phyloP scores from a whole-genome alignment of 2,888 invertebrate genomes.

The Tenthredo notha region DNA sequence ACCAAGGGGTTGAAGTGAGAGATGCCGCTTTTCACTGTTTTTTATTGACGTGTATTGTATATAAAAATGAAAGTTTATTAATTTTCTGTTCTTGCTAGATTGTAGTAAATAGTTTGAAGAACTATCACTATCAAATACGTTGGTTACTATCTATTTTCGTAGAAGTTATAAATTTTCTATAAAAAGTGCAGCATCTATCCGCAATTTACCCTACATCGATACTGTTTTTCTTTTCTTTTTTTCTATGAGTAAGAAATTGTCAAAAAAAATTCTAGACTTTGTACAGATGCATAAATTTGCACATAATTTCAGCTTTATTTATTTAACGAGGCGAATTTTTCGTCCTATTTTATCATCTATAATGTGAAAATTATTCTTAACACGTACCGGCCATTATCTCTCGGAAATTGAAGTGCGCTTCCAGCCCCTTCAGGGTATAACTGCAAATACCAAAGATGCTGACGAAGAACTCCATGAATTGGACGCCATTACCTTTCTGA shows the following conservation, averaged over 20 bases:
- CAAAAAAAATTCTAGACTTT: not conserved
- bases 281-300: not conserved
- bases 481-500: slow-evolving; percentile 44
- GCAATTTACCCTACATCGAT: too few relatives aligned
- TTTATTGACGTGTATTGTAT: too few relatives aligned
- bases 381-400: slow-evolving; percentile 31
- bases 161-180: too few relatives aligned
- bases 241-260: not conserved
- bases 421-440: not conserved
- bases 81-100: too few relatives aligned
- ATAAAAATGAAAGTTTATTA: too few relatives aligned
- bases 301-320: not conserved
- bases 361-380: slow-evolving; percentile 35
- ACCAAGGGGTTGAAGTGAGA: too few relatives aligned
- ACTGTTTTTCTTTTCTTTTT: not conserved
- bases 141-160: too few relatives aligned
- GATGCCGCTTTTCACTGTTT: too few relatives aligned
- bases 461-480: slow-evolving; percentile 4
- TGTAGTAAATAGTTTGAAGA: too few relatives aligned
- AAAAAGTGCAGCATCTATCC: too few relatives aligned
- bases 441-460: slow-evolving; percentile 41
- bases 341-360: not conserved
- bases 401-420: not conserved
- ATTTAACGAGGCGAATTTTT: not conserved
- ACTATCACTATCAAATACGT: too few relatives aligned